Evolutionary conservation across 2,888 invertebrate genomes (phyloP).

Genomic region (Sepiola atlantica): DNA sequence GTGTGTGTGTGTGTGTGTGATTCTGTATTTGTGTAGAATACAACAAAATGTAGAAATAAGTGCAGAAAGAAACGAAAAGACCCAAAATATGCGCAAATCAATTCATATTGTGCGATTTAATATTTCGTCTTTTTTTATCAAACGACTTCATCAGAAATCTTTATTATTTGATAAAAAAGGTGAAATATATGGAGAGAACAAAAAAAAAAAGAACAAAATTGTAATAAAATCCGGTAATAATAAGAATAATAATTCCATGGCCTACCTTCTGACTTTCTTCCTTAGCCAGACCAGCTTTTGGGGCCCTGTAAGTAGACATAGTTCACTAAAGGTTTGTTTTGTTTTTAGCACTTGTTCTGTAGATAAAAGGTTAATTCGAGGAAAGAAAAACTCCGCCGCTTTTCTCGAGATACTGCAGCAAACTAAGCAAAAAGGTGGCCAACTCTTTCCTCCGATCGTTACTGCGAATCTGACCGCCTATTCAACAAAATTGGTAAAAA

Average conservation of each 20-base stretch:
- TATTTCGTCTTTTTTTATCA: too few relatives aligned
- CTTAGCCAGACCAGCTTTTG: conserved; percentile 38
- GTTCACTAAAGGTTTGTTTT: neutral
- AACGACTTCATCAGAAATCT: too few relatives aligned
- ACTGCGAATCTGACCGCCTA: neutral
- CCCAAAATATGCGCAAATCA: too few relatives aligned
- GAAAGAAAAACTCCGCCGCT: conserved; percentile 3
- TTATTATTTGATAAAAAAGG: neutral
- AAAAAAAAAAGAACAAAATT: too few relatives aligned
- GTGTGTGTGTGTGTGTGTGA: too few relatives aligned
- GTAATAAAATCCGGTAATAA: neutral
- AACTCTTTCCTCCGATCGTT: neutral
- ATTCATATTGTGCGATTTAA: too few relatives aligned
- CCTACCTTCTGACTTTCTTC: conserved; percentile 47
- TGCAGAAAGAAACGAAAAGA: too few relatives aligned
- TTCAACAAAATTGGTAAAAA: neutral
- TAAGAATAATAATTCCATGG: neutral
- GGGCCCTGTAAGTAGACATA: conserved; percentile 39
- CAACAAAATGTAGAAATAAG: too few relatives aligned
- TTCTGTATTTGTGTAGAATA: neutral
- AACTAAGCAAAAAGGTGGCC: neutral
- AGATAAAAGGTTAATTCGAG: neutral
- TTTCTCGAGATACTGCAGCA: conserved; percentile 5
- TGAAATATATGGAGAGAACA: too few relatives aligned
- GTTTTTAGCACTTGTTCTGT: neutral